A percentile compares a stretch with the other conserved stretches of the same genome.
These are phyloP conservation scores for Ambastaia sidthimunki DNA, from an alignment of 2,797 vertebrate species.

Conservation along the genomic window DNA sequence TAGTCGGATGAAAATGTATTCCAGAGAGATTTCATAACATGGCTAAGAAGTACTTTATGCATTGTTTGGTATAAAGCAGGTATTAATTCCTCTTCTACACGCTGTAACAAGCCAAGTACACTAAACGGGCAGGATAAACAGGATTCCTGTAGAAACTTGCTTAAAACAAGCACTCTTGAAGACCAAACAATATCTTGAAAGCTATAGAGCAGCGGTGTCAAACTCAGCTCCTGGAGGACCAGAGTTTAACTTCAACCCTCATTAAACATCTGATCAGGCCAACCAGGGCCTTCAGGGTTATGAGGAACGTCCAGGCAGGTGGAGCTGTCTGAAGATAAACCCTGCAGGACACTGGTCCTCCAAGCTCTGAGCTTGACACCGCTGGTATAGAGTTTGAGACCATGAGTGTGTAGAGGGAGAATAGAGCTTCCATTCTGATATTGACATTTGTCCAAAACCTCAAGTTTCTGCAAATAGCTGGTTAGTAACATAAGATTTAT, in stretches of 20 bases:
- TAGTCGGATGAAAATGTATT: neutral
- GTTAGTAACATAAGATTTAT: neutral
- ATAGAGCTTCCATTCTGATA: neutral
- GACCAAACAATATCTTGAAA: neutral
- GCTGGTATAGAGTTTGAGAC: neutral
- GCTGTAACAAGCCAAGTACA: slow-evolving; percentile 4
- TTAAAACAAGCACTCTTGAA: slow-evolving; percentile 7
- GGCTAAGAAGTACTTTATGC: neutral
- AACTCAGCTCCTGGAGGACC: no score
- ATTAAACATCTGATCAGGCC: no score
- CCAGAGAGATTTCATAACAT: neutral
- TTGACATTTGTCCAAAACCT: neutral
- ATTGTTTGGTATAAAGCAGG: neutral
- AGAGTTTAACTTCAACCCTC: no score
- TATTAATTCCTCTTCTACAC: neutral
- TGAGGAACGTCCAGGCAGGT: no score
- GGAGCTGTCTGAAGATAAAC: no score
- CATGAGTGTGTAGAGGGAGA: neutral
- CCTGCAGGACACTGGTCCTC: no score
- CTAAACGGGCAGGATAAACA: slow-evolving; percentile 24
- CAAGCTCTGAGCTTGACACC: no score
- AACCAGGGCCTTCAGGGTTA: no score
- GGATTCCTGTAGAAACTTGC: slow-evolving; percentile 9
- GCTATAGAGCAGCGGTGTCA: no score
- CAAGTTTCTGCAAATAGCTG: neutral